Evolutionary conservation across 2,888 invertebrate genomes (phyloP), one percentile per base, ranked within the genome.

Genomic region (Seira musarum): DNA sequence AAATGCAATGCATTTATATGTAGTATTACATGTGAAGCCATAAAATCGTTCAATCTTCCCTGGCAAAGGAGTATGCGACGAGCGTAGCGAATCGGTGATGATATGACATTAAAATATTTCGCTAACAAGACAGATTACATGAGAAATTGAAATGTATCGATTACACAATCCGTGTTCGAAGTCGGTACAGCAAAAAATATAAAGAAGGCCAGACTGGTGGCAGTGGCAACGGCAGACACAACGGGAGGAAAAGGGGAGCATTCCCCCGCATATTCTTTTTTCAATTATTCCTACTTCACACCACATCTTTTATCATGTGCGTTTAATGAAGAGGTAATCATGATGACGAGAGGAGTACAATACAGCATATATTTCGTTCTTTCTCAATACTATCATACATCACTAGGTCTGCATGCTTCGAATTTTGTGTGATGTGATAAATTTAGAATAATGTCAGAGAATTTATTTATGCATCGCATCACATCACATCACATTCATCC

Each of bases 401-500:
- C 19, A 61, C 21, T 6, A 8, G 22, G 49, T 15, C 2, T 49
- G 67, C 67, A 67, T 1, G 22, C 49, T 24, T 46, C 5, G 30
- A 30, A 15, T 22, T 22, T 30, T 49, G 49, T 21, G 49, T 67
- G 15, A 25, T 70, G 82, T 79, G 84, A 84, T 84, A 84, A 84
- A 84, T 84, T 71, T 84, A 84, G 84, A 84, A 84, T 84, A 85
- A 85, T 85, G 85, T 84, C 83, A 82, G 85, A 85, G 81, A 84
- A 85, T 85, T 85, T 85, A 85, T 85, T 84, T 85, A 84, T 82
- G 82, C 82, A 84, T 82, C 78, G 67, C 83, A 82, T 83, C 83
- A 83, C 81, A 83, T 81, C 79, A 75, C 40, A 78, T 82, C 82
- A 67, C 40, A 61, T 22, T 53, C 2, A 66, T 35, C 13, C 19